Evolutionary conservation across 2,113 vertebrate genomes (phyloP), one percentile per base, ranked within the genome.

Genomic region (Festucalex cinctus): DNA sequence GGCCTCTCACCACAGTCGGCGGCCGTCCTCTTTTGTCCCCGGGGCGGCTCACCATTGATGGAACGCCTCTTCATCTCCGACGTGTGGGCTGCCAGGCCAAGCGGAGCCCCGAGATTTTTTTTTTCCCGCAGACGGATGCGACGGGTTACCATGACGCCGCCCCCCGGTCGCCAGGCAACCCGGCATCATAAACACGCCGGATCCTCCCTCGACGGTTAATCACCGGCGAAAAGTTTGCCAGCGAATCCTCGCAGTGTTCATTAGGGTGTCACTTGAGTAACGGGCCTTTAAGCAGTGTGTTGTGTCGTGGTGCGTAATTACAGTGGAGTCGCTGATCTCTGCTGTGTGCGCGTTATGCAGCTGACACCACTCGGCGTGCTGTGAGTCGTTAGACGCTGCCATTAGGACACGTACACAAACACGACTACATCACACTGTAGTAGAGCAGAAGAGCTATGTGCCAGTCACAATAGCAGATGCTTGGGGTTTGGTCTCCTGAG

Each of bases 401-500:
- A 9, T 49, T 49, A 13, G 59, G 9, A 65, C 17, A 28, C 20
- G 14, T n/a, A 24, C 22, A 20, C 14, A 46, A 19, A 46, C 16
- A 46, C 44, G 16, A 19, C 44, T 17, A 46, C 17, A 22, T n/a
- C 5, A 26, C 53, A 7, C 53, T 7, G 1, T 24, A 28, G 48
- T 19, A 20, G 17, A 20, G 20, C 75, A 80, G 77, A 77, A 79
- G 61, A 83, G 83, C 82, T 89, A 76, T 80, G 81, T 90, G 87
- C 88, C 83, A 89, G 88, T 87, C 85, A 83, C 76, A 88, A 86
- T 84, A 88, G 78, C 90, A 91, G 88, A 88, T 89, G 89, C 82
- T 89, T 72, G 78, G 85, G 86, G 85, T 90, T 85, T 74, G 71
- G 76, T 80, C 82, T 73, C 75, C 65, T 10, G 59, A 73, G 73